Conservation (phyloP, 2,113 vertebrate species). For the Dolichallabes microphthalmus region DNA sequence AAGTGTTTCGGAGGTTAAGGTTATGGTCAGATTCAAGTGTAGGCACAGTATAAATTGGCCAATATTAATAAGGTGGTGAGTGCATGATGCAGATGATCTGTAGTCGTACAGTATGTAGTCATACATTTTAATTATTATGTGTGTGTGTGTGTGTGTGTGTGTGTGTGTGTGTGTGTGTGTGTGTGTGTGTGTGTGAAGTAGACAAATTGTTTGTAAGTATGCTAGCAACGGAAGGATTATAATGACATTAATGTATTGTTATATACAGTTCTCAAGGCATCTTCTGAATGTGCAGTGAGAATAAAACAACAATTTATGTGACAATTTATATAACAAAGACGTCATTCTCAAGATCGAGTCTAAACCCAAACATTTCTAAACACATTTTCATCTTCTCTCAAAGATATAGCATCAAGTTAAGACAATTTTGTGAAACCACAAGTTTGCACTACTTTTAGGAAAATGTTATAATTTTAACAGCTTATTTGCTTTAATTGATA, state of each 20-base stretch:
- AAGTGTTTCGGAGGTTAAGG: background rate
- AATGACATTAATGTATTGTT: constrained; percentile 67
- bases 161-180: background rate
- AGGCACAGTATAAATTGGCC: background rate
- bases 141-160: constrained; percentile 27
- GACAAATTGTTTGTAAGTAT: constrained; percentile 66
- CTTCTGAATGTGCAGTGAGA: constrained; percentile 62
- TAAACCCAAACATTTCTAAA: constrained; percentile 39
- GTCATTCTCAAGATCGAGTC: constrained; percentile 32
- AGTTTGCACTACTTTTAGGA: constrained; percentile 2
- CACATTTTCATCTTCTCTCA: constrained; percentile 34
- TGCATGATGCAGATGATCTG: constrained; percentile 16
- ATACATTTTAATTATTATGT: constrained; percentile 7
- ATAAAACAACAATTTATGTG: constrained; percentile 59
- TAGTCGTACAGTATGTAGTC: background rate
- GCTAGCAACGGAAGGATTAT: constrained; percentile 56
- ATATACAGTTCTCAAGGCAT: constrained; percentile 66
- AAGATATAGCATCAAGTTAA: constrained; percentile 33
- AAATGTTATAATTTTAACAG: background rate
- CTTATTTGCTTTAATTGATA: background rate
- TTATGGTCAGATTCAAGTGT: background rate
- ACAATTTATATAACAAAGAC: constrained; percentile 47
- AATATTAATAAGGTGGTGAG: constrained; percentile 18
- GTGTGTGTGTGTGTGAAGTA: constrained; percentile 47
- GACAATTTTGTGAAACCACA: constrained; percentile 35